Evolutionary conservation across 2,797 vertebrate genomes (phyloP), one percentile per base, ranked within the genome.

Genomic region (Acropternis orthonyx): DNA sequence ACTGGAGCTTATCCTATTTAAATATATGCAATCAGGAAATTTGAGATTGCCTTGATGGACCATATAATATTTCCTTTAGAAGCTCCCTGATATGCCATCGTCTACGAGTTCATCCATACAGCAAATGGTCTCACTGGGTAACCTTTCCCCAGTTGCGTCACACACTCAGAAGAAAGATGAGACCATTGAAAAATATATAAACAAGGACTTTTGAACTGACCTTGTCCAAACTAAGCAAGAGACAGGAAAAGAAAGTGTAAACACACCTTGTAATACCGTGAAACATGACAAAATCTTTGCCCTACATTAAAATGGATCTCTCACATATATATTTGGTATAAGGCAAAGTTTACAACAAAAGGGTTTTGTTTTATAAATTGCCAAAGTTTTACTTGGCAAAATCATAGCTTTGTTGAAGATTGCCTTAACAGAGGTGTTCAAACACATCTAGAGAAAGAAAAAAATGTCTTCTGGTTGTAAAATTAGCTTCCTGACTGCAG

Each of bases 41-140:
- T 97, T 97, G 97, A 98, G 97, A 96, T 95, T 65, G 91, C 83
- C 96, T 96, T 97, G 97, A 97, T 98, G 97, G 98, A 96, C 92
- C 95, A 97, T 98, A 96, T 98, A 98, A 97, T 98, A 98, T 98
- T 98, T 98, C 98, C 96, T 93, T 97, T 93, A 97, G 97, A 97
- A 97, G 97, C 92, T 95, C 89, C 88, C 97, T 96, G 97, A 97
- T 97, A 97, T 92, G 94, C 92, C 95, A 92, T 94, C 7, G 85
- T 92, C 97, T 98, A 96, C 96, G 95, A 97, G 96, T 97, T 97
- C 97, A 97, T 94, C 97, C 95, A 97, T 97, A 96, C 83, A 97
- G 96, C 95, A 93, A 96, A 92, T 95, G 95, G 93, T 95, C 96
- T 97, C 95, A 52, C 81, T 89, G 94, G 93, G 92, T 96, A 96